phyloP scores from a whole-genome alignment of 2,888 invertebrate species.

The Tachina grossa region DNA sequence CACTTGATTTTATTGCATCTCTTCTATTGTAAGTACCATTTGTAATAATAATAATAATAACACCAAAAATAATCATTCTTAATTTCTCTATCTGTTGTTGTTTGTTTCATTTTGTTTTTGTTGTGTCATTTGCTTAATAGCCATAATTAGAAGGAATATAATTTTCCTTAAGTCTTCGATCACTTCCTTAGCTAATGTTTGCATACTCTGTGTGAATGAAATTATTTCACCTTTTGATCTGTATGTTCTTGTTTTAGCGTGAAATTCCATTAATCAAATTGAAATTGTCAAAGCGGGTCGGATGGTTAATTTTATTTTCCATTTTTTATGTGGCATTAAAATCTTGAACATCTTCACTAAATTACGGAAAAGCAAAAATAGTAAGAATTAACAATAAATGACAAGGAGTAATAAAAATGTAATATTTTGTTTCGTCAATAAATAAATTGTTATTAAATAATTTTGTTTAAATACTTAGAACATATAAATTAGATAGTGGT shows the following conservation, averaged over 20 bases:
- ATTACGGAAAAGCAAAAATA: slow-evolving; percentile 10
- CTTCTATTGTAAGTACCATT: not conserved
- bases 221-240: not conserved
- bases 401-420: slow-evolving; percentile 9
- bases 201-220: not conserved
- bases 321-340: slow-evolving; percentile 35
- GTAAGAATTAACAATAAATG: slow-evolving; percentile 13
- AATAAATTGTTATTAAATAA: too few relatives aligned
- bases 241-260: not conserved
- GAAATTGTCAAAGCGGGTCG: slow-evolving; percentile 25
- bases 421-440: not conserved
- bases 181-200: not conserved
- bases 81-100: not conserved
- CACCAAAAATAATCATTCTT: not conserved
- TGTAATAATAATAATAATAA: not conserved
- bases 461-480: too few relatives aligned
- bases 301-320: not conserved
- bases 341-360: slow-evolving; percentile 31
- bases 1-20: not conserved
- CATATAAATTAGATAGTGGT: too few relatives aligned
- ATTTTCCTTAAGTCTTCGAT: slow-evolving; percentile 17
- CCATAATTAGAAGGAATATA: slow-evolving; percentile 54
- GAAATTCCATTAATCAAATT: slow-evolving; percentile 64
- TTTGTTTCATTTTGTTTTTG: not conserved
- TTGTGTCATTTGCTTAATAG: slow-evolving; percentile 54